Base-by-base conservation (phyloP, 2,888 invertebrate genomes). In the Argyresthia goedartella region DNA sequence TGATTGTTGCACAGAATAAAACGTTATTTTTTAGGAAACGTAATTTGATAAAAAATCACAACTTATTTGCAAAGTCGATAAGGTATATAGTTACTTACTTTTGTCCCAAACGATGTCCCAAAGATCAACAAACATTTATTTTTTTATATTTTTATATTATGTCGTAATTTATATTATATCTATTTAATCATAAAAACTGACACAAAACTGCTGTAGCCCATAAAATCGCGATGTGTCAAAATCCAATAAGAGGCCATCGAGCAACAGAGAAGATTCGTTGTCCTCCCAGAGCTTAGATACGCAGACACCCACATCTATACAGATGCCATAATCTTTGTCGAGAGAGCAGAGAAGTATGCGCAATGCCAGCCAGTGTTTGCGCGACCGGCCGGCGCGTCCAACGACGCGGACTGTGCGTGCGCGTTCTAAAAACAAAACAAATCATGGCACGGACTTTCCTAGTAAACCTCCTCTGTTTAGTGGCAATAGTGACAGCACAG, bases 291-390 rank as follows among this genome's bases (percentile, higher is more conserved):
- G 2, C 25, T 25, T 6, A 25, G 25, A 25, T n/a, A n/a, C 50
- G 50, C 34, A 25, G 16, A 42, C 15, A 15, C 6, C n/a, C 36
- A 49, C 45, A 35, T 50, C 53, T 53, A 46, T 41, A 25, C 25
- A 25, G 25, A 25, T 33, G 9, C 34, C 33, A 51, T 60, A 56
- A 55, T 81, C 82, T 81, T 60, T 82, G 81, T 55, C 69, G 25
- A 4, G 25, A 25, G 25, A 25, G 56, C 57, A 63, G 15, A 45
- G 69, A 76, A 81, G 81, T 72, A 65, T 60, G 59, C 44, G 51
- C 51, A 25, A 53, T 57, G 59, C 65, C 70, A 70, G 73, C 69
- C 78, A 84, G 85, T 84, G 76, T 72, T 71, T 71, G 53, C 50
- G 72, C 74, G 76, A 71, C 76, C 69, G 74, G 73, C 67, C 63